Percentiles rank a stretch among this genome's conserved stretches.
Conservation (phyloP, 1,140 invertebrate species). For the Meloidogyne exigua region DNA sequence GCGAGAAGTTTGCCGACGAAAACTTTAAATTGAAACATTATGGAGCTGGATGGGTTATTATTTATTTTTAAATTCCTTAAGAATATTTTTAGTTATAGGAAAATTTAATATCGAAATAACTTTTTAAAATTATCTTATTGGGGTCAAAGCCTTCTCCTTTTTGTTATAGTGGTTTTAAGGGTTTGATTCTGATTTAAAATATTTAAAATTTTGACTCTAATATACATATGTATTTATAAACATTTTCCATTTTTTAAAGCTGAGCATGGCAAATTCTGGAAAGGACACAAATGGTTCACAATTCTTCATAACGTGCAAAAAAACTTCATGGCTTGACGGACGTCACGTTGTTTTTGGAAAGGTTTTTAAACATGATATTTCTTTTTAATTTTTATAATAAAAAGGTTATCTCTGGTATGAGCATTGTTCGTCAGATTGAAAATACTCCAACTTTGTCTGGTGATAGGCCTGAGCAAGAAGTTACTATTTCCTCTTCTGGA, state of each 20-base stretch:
- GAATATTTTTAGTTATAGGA: no score
- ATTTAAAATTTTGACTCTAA: no score
- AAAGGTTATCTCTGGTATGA: slow-evolving; percentile 78
- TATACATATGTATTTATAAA: no score
- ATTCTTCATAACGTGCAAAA: slow-evolving; percentile 73
- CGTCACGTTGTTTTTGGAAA: slow-evolving; percentile 90
- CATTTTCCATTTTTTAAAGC: slow-evolving; percentile 66
- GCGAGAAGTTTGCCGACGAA: slow-evolving; percentile 77
- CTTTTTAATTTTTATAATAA: neutral
- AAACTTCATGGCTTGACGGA: slow-evolving; percentile 89
- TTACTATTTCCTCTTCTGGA: slow-evolving; percentile 65
- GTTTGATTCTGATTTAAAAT: no score
- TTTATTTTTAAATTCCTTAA: slow-evolving; percentile 64
- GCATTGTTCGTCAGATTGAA: slow-evolving; percentile 65
- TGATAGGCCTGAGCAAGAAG: slow-evolving; percentile 65
- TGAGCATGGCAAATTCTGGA: slow-evolving; percentile 93
- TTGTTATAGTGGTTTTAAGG: no score
- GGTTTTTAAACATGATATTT: slow-evolving; percentile 66
- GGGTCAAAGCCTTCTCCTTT: no score
- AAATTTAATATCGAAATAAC: no score
- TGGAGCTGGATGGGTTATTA: slow-evolving; percentile 82
- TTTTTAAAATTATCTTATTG: no score
- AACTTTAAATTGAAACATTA: slow-evolving; percentile 92
- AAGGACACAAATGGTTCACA: slow-evolving; percentile 73
- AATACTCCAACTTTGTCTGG: slow-evolving; percentile 45